Percentiles rank a stretch among this genome's conserved stretches.
These are phyloP conservation scores for Folsomia candida DNA, from an alignment of 2,888 invertebrate species.

Conservation along the genomic window DNA sequence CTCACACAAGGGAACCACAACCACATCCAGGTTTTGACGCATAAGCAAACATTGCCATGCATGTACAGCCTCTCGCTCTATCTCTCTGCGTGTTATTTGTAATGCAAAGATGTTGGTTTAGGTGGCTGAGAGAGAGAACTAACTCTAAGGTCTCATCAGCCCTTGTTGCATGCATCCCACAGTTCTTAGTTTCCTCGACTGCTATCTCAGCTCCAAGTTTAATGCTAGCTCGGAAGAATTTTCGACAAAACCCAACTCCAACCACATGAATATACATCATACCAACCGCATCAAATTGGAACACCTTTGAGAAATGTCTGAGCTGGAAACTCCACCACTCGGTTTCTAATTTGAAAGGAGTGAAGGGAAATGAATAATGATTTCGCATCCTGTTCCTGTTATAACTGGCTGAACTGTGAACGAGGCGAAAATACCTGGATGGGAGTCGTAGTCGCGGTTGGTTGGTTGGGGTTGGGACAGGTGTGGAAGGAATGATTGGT, in stretches of 20 bases:
- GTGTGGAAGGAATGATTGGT: too few species aligned
- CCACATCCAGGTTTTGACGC: not conserved
- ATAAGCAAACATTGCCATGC: not conserved
- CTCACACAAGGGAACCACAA: not conserved
- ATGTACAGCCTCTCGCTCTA: too few species aligned
- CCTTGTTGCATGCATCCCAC: too few species aligned
- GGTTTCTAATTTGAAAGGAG: not conserved
- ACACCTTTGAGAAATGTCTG: not conserved
- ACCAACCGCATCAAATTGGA: not conserved
- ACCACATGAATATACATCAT: conserved; percentile 1
- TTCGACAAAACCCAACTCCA: not conserved
- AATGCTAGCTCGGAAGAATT: not conserved
- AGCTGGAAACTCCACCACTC: not conserved
- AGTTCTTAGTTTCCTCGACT: too few species aligned
- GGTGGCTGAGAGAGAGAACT: not conserved
- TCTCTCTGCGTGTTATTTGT: too few species aligned
- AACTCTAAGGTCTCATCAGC: too few species aligned
- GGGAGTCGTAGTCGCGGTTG: too few species aligned
- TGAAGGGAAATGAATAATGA: conserved; percentile 6
- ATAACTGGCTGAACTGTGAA: not conserved
- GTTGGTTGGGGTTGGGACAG: too few species aligned
- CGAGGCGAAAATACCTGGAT: conserved; percentile 1
- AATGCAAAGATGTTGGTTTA: not conserved
- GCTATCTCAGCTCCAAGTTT: not conserved
- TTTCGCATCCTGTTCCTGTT: conserved; percentile 7